Evolutionary conservation across 1,140 invertebrate genomes (phyloP).

Genomic region (Papilio aristodemus): DNA sequence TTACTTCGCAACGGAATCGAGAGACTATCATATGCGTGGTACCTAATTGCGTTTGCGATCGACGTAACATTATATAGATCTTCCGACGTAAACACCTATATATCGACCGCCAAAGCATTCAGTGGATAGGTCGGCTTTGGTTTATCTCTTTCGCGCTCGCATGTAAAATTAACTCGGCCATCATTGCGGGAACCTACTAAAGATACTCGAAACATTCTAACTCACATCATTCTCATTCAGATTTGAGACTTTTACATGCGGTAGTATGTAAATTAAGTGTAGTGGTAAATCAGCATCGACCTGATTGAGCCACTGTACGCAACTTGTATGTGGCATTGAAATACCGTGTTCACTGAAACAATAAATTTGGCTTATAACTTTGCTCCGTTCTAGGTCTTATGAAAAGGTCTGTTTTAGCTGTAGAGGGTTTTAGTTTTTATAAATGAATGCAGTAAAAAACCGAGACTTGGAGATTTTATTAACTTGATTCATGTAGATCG

Average conservation of each 20-base stretch:
- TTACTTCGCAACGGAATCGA: neutral
- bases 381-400: no score
- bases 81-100: constrained; percentile 38
- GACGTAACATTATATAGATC: constrained; percentile 23
- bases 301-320: no score
- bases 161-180: constrained; percentile 73
- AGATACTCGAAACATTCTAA: constrained; percentile 34
- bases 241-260: neutral
- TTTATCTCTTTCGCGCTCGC: constrained; percentile 69
- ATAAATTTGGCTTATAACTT: no score
- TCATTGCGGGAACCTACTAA: constrained; percentile 41
- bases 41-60: neutral
- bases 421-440: no score
- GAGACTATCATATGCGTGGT: neutral
- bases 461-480: no score
- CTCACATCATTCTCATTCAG: neutral
- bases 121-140: constrained; percentile 51
- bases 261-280: no score
- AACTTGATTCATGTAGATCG: no score
- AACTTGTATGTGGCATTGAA: no score
- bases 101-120: constrained; percentile 46
- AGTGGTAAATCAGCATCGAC: no score
- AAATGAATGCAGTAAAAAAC: no score
- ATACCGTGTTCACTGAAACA: no score
- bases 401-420: no score